Percentiles rank a stretch among this genome's conserved stretches.
These are phyloP conservation scores for Drosophila virilis DNA, from an alignment of 1,140 invertebrate species.

Conservation along the genomic window DNA sequence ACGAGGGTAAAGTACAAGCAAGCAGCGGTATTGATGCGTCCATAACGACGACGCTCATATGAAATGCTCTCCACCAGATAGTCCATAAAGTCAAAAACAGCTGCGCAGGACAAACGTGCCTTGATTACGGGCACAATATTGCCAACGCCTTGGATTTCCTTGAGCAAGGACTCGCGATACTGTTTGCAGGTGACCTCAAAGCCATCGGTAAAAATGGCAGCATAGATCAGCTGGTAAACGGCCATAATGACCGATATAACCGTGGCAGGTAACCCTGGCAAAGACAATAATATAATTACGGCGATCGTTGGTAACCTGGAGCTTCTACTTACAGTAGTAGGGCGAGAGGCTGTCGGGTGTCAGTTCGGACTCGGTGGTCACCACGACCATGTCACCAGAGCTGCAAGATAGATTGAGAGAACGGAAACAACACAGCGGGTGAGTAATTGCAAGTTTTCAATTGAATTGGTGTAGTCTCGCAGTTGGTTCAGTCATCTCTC, in stretches of 20 bases:
- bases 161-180: slow-evolving; percentile 87
- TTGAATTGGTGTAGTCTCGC: slow-evolving; percentile 45
- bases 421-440: not conserved
- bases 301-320: no score
- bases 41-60: slow-evolving; percentile 86
- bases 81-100: slow-evolving; percentile 90
- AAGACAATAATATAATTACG: not conserved
- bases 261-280: slow-evolving; percentile 83
- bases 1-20: slow-evolving; percentile 87
- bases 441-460: slow-evolving; percentile 36
- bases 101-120: slow-evolving; percentile 87
- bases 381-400: slow-evolving; percentile 86
- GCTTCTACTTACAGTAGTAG: slow-evolving; percentile 86
- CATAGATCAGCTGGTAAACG: slow-evolving; percentile 87
- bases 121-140: slow-evolving; percentile 87
- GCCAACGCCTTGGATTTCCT: slow-evolving; percentile 86
- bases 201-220: slow-evolving; percentile 87
- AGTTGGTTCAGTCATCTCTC: slow-evolving; percentile 24
- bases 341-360: slow-evolving; percentile 85
- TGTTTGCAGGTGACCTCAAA: slow-evolving; percentile 88
- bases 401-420: slow-evolving; percentile 70
- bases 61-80: slow-evolving; percentile 87
- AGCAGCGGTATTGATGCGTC: slow-evolving; percentile 87
- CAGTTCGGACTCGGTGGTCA: slow-evolving; percentile 85
- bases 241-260: slow-evolving; percentile 86